Percentiles rank a stretch among this genome's conserved stretches.
These are phyloP conservation scores for Mustela erminea DNA, from an alignment of 2,797 vertebrate species.

Conservation along the genomic window DNA sequence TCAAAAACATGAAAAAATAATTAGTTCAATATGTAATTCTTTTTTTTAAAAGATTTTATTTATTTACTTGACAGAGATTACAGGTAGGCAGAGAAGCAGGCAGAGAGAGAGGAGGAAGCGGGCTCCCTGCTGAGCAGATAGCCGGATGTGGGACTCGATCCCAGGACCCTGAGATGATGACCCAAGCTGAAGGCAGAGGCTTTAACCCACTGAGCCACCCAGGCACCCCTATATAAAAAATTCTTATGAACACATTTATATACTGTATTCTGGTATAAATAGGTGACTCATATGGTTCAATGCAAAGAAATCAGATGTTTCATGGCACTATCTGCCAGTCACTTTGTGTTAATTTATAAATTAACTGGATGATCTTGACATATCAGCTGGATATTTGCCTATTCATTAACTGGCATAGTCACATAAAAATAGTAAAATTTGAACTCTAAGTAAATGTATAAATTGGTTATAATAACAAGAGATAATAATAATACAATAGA, in stretches of 20 bases:
- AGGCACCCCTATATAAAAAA: background rate
- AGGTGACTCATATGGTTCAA: background rate
- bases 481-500: background rate
- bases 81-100: too few species aligned
- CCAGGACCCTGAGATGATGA: too few species aligned
- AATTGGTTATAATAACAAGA: background rate
- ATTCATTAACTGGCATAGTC: background rate
- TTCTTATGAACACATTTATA: background rate
- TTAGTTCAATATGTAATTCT: background rate
- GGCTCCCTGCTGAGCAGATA: too few species aligned
- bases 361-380: background rate
- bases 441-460: background rate
- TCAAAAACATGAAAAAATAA: background rate
- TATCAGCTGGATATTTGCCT: background rate
- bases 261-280: background rate
- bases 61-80: too few species aligned
- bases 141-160: too few species aligned
- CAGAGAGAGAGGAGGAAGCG: too few species aligned
- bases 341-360: background rate
- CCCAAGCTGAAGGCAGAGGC: too few species aligned
- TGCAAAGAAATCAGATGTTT: background rate
- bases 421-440: conserved; percentile 13
- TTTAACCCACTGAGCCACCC: too few species aligned
- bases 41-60: too few species aligned
- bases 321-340: background rate